Evolutionary conservation across 2,113 vertebrate species (phyloP), one percentile per base, ranked within the genome.

Genomic region (Agelaius tricolor): DNA sequence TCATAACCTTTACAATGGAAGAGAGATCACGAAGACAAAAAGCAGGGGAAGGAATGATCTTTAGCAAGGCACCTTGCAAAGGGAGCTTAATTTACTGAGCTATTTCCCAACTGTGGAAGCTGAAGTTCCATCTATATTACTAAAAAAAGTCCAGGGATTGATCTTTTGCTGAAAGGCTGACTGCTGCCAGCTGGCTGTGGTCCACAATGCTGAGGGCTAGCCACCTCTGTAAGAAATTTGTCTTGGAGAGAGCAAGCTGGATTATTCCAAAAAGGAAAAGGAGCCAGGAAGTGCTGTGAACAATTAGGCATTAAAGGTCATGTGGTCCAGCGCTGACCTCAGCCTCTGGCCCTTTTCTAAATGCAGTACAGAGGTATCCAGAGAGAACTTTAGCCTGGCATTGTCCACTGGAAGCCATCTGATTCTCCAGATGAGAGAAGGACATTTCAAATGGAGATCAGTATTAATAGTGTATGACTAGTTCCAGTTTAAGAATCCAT

Each of bases 121-220:
- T 92, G 83, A 90, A 76, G 59, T 86, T 95, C 75, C 71, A 88
- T 58, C 52, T 86, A 17, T 86, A 85, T 51, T 88, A 59, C 63
- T 94, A 63, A 92, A 74, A 80, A 49, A 88, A 84, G 33, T 74
- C 33, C 83, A 67, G 39, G 59, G 69, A 94, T 8, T 89, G 77
- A 91, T 93, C 75, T 94, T 91, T 61, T 72, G 74, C 82, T 93
- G 87, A 89, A 91, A 87, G 62, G 22, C 57, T 75, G 62, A 49
- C 37, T 67, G 31, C 52, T 89, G 86, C 92, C 94, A 94, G 37
- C 65, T 97, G 94, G 88, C 76, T 84, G 19, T 59, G 43, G 33
- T 86, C 89, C 90, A 71, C 46, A 55, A 16, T 39, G 8, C 87
- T 92, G 47, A 74, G 51, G 37, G 28, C 23, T 74, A 84, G 51